Evolutionary conservation across 1,140 invertebrate genomes (phyloP), one percentile per base, ranked within the genome.

Genomic region (Schlechtendalia chinensis): DNA sequence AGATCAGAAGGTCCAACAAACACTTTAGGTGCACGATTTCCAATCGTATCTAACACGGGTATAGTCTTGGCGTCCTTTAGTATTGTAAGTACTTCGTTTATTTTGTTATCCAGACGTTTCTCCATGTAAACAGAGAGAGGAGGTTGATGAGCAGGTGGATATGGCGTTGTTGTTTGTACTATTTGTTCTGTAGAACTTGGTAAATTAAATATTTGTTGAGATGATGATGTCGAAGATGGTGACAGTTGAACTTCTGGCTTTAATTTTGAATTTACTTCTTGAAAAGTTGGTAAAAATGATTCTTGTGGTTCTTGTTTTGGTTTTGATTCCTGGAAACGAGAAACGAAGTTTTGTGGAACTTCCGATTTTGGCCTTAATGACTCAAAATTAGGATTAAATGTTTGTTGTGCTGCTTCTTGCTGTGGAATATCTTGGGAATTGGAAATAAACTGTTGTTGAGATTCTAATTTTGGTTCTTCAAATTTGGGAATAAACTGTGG

Each of bases 1-100:
- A 94, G 86, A 82, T 89, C 91, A 0, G 91, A 90, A 0, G 93
- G 93, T 0, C 93, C 93, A 0, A 94, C 91, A 83, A 94, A 94
- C 32, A 94, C 91, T 84, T 90, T 88, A 0, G 93, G 93, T 0
- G 89, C 87, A 81, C 91, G 87, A 4, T 89, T 87, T 27, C 88
- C 88, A 5, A 94, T 88, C 0, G 89, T 89, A 84, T 94, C 93
- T 61, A 94, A 86, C 1, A 94, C 93, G 5, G 91, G 89, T 71
- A 94, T 92, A 0, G 89, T 89, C 84, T 91, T 91, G 0, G 91
- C 90, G 82, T 88, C 89, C 84, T 91, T 92, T 16, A 94, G 83
- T 0, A 90, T 86, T 45, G 86, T 86, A 5, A 94, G 85, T 5
- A 94, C 92, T 84, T 94, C 92, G 1, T 88, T 86, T 19, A 93